Percentiles rank a stretch among this genome's conserved stretches.
These are phyloP conservation scores for Rana temporaria DNA, from an alignment of 2,113 vertebrate species.

Conservation along the genomic window DNA sequence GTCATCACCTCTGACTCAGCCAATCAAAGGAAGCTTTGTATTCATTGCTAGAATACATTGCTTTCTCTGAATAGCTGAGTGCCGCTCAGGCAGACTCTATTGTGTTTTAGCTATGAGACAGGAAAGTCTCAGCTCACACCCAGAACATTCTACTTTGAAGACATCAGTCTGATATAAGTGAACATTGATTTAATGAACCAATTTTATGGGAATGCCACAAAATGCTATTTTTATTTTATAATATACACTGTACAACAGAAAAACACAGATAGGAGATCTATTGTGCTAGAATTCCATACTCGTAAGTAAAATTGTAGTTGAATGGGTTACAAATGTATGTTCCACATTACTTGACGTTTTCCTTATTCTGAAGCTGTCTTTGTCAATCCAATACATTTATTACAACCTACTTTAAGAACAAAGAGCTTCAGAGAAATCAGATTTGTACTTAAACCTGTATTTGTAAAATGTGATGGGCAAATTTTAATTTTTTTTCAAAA, in stretches of 20 bases:
- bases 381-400: not conserved
- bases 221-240: not conserved
- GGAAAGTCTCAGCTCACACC: too few relatives aligned
- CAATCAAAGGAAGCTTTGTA: too few relatives aligned
- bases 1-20: too few relatives aligned
- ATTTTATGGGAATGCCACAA: not conserved
- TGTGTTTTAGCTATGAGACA: too few relatives aligned
- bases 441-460: conserved; percentile 38
- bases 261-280: not conserved
- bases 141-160: too few relatives aligned
- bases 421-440: conserved; percentile 14
- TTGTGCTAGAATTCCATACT: not conserved
- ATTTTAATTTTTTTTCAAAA: conserved; percentile 41
- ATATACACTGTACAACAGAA: not conserved
- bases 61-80: too few relatives aligned
- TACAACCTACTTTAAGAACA: not conserved
- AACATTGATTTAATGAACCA: not conserved
- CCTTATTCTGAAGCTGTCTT: conserved; percentile 4
- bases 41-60: too few relatives aligned
- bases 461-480: conserved; percentile 46
- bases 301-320: not conserved
- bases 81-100: too few relatives aligned
- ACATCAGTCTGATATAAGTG: too few relatives aligned
- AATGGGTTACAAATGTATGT: conserved; percentile 1
- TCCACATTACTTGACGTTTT: not conserved